Evolutionary conservation across 2,113 vertebrate genomes (phyloP).

Genomic region (Egretta garzetta): DNA sequence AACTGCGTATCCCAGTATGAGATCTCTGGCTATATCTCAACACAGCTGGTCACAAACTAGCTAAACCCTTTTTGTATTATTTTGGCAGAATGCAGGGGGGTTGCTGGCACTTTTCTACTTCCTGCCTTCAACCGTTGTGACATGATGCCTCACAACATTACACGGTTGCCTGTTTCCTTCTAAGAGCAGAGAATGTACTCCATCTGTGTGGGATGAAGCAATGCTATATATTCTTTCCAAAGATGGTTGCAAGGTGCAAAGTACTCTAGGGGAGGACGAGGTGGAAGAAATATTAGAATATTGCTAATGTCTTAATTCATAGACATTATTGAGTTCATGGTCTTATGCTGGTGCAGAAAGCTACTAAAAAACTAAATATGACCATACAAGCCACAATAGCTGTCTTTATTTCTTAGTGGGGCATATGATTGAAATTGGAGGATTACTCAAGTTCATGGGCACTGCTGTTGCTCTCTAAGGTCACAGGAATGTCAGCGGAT

Average conservation of each 20-base stretch:
- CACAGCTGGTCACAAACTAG: neutral
- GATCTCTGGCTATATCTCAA: neutral
- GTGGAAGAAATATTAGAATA: neutral
- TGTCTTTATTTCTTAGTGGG: neutral
- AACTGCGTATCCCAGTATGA: neutral
- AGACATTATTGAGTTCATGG: neutral
- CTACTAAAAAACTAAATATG: neutral
- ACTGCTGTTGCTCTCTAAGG: conserved; percentile 23
- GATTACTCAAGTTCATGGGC: neutral
- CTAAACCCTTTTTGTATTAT: neutral
- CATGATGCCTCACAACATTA: neutral
- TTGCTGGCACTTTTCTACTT: neutral
- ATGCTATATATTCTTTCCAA: neutral
- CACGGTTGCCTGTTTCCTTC: neutral
- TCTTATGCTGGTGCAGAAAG: neutral
- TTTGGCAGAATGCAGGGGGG: neutral
- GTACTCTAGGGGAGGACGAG: neutral
- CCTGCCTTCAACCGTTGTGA: neutral
- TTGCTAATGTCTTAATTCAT: neutral
- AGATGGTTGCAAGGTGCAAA: neutral
- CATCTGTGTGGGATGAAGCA: conserved; percentile 12
- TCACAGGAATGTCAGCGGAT: conserved; percentile 47
- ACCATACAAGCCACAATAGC: neutral
- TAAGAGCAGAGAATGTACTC: neutral
- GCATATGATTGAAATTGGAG: neutral